A percentile compares a stretch with the other conserved stretches of the same genome.
Evolutionary conservation across 2,797 vertebrate species (phyloP).

Genomic region (Fringilla coelebs): DNA sequence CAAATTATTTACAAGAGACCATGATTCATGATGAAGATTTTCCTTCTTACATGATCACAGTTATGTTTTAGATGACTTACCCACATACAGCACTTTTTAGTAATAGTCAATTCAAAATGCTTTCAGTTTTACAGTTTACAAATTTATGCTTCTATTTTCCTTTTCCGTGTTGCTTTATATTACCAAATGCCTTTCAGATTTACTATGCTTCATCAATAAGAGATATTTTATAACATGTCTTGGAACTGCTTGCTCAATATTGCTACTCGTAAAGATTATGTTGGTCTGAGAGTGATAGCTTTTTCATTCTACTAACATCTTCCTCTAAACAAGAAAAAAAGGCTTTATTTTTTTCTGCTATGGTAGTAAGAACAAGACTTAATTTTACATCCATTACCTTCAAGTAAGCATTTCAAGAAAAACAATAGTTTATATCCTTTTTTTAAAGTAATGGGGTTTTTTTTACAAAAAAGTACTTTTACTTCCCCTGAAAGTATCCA

Average conservation of each 20-base stretch:
- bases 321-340: neutral
- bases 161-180: neutral
- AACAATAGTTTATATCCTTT: accelerated
- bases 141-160: neutral
- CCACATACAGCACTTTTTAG: neutral
- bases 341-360: neutral
- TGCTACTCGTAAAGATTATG: neutral
- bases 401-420: neutral
- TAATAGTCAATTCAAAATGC: neutral
- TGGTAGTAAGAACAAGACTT: neutral
- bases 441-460: neutral
- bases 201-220: neutral
- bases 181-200: neutral
- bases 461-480: neutral
- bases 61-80: neutral
- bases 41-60: neutral
- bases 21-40: neutral
- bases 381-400: neutral
- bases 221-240: neutral
- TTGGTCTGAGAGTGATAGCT: neutral
- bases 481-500: neutral
- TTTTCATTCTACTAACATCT: neutral
- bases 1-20: neutral
- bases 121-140: neutral
- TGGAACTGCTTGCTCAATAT: neutral